These are phyloP conservation scores for Arizona elegans DNA, from an alignment of 2,113 vertebrate genomes.

Conservation along the genomic window DNA sequence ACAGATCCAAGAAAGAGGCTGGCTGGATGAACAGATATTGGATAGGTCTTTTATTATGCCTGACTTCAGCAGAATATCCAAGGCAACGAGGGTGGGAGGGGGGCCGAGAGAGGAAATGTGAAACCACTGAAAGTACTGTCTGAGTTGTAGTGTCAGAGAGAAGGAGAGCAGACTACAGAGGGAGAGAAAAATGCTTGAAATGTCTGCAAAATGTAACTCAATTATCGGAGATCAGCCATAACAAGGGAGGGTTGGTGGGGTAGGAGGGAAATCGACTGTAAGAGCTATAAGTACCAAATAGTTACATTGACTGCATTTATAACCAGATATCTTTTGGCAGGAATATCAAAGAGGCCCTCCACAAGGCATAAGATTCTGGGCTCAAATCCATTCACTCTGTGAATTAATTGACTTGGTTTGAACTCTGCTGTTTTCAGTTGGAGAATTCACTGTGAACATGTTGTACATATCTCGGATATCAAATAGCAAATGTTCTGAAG, in stretches of 20 bases:
- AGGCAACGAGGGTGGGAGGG: constrained; percentile 54
- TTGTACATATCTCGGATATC: constrained; percentile 85
- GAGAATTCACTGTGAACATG: constrained; percentile 87
- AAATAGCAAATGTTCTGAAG: constrained; percentile 83
- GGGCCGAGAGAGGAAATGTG: constrained; percentile 38
- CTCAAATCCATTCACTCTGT: constrained; percentile 81
- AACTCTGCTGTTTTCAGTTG: constrained; percentile 86
- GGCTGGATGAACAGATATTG: constrained; percentile 55
- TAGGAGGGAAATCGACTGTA: constrained; percentile 60
- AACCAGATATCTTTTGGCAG: constrained; percentile 83
- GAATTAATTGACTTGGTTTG: constrained; percentile 86
- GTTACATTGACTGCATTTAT: constrained; percentile 76
- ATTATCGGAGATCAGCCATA: constrained; percentile 70
- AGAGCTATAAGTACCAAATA: constrained; percentile 72
- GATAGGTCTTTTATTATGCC: constrained; percentile 62
- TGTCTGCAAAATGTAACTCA: constrained; percentile 66
- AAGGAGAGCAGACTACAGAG: constrained; percentile 41
- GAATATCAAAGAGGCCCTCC: constrained; percentile 75
- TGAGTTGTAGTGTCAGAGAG: constrained; percentile 41
- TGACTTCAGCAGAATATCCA: constrained; percentile 68
- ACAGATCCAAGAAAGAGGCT: constrained; percentile 49
- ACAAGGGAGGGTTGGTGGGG: constrained; percentile 40
- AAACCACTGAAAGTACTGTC: constrained; percentile 51
- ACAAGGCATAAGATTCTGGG: constrained; percentile 78
- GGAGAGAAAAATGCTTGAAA: constrained; percentile 59